Percentiles rank a stretch among this genome's conserved stretches.
phyloP scores from a whole-genome alignment of 2,888 invertebrate species.

The Brachynemurus nebulosus region DNA sequence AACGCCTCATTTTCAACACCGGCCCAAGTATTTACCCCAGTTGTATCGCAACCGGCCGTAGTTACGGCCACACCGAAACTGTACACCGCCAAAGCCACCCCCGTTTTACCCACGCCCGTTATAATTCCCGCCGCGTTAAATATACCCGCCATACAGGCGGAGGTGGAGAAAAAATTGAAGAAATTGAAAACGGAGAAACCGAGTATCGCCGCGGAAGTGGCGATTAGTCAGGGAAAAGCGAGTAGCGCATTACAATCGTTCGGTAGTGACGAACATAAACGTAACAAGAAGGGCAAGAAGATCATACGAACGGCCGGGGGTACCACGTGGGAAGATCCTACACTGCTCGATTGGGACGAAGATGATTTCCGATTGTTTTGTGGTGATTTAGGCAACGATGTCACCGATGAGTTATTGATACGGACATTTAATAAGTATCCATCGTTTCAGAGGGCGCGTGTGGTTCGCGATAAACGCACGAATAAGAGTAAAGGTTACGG shows the following conservation, averaged over 20 bases:
- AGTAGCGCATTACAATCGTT: slow-evolving; percentile 42
- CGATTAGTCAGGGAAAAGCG: slow-evolving; percentile 46
- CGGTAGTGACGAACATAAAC: slow-evolving; percentile 37
- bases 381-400: slow-evolving; percentile 98
- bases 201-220: slow-evolving; percentile 46
- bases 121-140: slow-evolving; percentile 30
- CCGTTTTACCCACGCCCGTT: slow-evolving; percentile 24
- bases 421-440: slow-evolving; percentile 89
- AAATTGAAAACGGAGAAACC: slow-evolving; percentile 51
- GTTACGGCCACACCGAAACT: slow-evolving; percentile 56
- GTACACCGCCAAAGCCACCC: slow-evolving; percentile 41
- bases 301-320: slow-evolving; percentile 87
- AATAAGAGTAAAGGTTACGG: slow-evolving; percentile 99
- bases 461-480: slow-evolving; percentile 88
- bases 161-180: slow-evolving; percentile 43
- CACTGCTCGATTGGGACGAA: slow-evolving; percentile 91
- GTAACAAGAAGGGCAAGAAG: slow-evolving; percentile 33
- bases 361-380: slow-evolving; percentile 98
- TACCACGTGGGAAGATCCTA: slow-evolving; percentile 90
- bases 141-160: slow-evolving; percentile 38
- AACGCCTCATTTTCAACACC: slow-evolving; percentile 26
- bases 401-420: slow-evolving; percentile 93
- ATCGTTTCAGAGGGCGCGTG: slow-evolving; percentile 89
- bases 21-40: slow-evolving; percentile 28
- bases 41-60: slow-evolving; percentile 40